Evolutionary conservation across 1,140 invertebrate genomes (phyloP).

Genomic region (Battus philenor): DNA sequence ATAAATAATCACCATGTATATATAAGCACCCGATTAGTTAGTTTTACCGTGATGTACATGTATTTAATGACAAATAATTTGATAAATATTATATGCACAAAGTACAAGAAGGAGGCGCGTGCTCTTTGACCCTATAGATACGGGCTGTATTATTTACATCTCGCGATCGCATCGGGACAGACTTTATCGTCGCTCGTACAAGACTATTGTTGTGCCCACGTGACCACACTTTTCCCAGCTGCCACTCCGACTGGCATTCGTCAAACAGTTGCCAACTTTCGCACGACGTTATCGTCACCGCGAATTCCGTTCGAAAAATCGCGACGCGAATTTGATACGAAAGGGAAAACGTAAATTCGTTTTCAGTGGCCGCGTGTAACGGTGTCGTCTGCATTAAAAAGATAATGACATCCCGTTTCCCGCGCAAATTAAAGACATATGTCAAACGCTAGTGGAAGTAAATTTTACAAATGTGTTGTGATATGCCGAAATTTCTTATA

Average conservation of each 20-base stretch:
- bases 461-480: conserved; percentile 5
- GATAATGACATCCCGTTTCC: background rate
- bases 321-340: background rate
- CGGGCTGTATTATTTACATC: conserved; percentile 1
- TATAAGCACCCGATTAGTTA: too few relatives aligned
- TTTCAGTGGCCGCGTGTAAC: background rate
- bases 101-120: background rate
- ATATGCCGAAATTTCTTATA: conserved; percentile 29
- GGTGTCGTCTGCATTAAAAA: background rate
- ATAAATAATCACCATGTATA: too few relatives aligned
- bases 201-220: conserved; percentile 42
- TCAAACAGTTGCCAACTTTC: conserved; percentile 48
- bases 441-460: background rate
- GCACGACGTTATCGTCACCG: conserved; percentile 29
- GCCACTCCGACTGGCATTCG: conserved; percentile 27
- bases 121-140: conserved; percentile 9
- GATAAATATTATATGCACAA: background rate
- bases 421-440: background rate
- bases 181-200: conserved; percentile 24
- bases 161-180: conserved; percentile 14
- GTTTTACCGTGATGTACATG: too few relatives aligned
- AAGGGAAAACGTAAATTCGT: background rate
- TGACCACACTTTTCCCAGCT: conserved; percentile 37
- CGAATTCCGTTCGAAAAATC: background rate
- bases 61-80: too few relatives aligned